These are phyloP conservation scores for Parnassius smintheus DNA, from an alignment of 2,888 invertebrate genomes.

Conservation along the genomic window DNA sequence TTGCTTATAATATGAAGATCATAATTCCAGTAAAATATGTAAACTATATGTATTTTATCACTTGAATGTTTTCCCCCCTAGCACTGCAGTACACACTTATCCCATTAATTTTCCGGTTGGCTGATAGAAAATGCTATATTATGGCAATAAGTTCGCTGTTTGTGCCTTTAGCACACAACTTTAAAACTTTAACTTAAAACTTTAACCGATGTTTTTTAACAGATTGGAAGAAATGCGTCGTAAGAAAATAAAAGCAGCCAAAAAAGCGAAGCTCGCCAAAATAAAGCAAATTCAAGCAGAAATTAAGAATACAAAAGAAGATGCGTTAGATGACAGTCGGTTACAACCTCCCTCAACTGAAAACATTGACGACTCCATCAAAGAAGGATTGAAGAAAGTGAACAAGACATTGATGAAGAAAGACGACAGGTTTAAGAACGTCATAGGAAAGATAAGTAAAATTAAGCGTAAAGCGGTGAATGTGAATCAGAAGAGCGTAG, in stretches of 20 bases:
- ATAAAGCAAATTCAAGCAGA: conserved; percentile 61
- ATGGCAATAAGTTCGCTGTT: too few relatives aligned
- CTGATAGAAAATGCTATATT: too few relatives aligned
- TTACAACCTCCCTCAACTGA: conserved; percentile 39
- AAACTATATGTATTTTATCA: neutral
- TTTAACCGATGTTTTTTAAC: conserved; percentile 28
- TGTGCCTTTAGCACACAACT: too few relatives aligned
- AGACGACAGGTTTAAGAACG: conserved; percentile 70
- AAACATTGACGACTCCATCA: conserved; percentile 61
- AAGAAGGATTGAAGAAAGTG: conserved; percentile 60
- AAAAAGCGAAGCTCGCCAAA: conserved; percentile 66
- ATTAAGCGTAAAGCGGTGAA: conserved; percentile 71
- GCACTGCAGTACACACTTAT: too few relatives aligned
- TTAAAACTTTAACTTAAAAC: conserved; percentile 3
- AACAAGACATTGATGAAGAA: conserved; percentile 72
- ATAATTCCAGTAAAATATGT: too few relatives aligned
- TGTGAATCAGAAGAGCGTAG: conserved; percentile 37
- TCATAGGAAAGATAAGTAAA: conserved; percentile 69
- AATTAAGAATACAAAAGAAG: conserved; percentile 43
- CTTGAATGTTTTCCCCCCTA: too few relatives aligned
- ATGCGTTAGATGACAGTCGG: conserved; percentile 37
- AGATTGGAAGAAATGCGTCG: conserved; percentile 72
- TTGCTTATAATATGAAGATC: too few relatives aligned
- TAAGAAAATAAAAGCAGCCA: conserved; percentile 67
- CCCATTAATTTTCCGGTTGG: too few relatives aligned